Conservation (phyloP, 2,113 vertebrate species). For the Glareola pratincola region DNA sequence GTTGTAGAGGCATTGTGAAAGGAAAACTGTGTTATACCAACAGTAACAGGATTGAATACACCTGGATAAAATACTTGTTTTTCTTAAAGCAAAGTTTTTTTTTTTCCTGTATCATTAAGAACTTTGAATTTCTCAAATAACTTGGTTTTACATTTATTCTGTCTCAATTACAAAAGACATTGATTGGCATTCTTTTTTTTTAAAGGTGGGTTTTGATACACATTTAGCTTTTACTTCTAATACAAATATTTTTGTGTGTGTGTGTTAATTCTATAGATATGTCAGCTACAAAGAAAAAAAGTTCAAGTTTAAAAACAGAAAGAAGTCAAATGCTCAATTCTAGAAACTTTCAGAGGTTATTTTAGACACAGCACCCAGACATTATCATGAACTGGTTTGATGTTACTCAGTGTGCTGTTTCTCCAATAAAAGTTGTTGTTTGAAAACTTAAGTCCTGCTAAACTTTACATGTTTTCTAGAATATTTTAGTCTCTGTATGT, state of each 20-base stretch:
- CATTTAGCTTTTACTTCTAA: neutral
- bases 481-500: neutral
- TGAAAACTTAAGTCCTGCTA: neutral
- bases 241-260: neutral
- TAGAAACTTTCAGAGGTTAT: neutral
- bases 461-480: neutral
- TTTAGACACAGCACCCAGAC: neutral
- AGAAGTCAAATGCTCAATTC: neutral
- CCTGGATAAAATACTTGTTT: neutral
- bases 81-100: neutral
- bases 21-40: neutral
- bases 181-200: neutral
- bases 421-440: neutral
- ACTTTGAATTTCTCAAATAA: neutral
- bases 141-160: neutral
- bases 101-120: neutral
- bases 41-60: neutral
- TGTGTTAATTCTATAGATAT: neutral
- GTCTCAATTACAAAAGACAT: neutral
- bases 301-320: neutral
- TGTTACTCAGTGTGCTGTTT: neutral
- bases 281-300: neutral
- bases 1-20: neutral
- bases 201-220: neutral
- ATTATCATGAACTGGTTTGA: neutral